These are phyloP conservation scores for Etheostoma perlongum DNA, from an alignment of 2,797 vertebrate species.

Conservation along the genomic window DNA sequence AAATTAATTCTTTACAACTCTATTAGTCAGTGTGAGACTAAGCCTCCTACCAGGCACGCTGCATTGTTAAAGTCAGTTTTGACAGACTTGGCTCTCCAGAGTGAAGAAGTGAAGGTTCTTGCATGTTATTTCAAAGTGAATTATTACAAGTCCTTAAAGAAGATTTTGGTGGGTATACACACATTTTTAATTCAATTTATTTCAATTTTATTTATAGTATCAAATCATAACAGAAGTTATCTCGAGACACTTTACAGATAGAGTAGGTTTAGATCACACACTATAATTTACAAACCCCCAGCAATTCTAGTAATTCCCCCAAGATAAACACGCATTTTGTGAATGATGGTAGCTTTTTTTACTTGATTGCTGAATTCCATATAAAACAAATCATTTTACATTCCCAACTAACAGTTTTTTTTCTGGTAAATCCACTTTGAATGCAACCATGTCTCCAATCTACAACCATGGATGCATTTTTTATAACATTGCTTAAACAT, in stretches of 20 bases:
- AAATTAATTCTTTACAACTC: conserved; percentile 54
- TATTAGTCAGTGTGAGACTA: conserved; percentile 43
- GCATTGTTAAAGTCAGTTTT: conserved; percentile 31
- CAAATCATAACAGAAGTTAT: too few species aligned
- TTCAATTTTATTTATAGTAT: too few species aligned
- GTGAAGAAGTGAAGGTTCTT: neutral
- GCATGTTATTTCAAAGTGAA: conserved; percentile 24
- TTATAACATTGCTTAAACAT: neutral
- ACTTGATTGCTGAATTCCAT: neutral
- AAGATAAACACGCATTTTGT: neutral
- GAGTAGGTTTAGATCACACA: too few species aligned
- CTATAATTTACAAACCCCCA: too few species aligned
- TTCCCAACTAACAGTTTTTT: neutral
- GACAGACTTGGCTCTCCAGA: conserved; percentile 32
- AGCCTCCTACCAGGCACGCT: conserved; percentile 26
- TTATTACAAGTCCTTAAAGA: conserved; percentile 8
- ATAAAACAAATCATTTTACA: neutral
- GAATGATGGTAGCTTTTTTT: neutral
- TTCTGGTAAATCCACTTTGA: neutral
- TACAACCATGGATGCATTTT: neutral
- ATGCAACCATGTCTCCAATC: neutral
- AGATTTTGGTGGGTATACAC: neutral
- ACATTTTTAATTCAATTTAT: too few species aligned
- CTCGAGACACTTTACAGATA: too few species aligned
- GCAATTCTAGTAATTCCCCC: too few species aligned